Percentiles rank a stretch among this genome's conserved stretches.
Evolutionary conservation across 2,888 invertebrate species (phyloP).

Genomic region (Hemistola chrysoprasaria): DNA sequence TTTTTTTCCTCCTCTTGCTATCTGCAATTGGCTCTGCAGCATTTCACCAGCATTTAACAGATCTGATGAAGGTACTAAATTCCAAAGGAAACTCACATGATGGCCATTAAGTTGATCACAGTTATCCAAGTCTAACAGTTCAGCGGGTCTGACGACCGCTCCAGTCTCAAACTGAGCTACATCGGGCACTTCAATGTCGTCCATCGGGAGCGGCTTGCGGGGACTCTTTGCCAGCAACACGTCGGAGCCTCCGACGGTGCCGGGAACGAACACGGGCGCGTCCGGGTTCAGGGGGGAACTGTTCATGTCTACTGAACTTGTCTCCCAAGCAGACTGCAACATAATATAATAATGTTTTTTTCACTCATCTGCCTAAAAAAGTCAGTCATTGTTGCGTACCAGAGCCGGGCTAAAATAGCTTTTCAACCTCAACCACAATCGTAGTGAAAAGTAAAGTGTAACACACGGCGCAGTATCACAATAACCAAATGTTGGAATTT

Average conservation of each 20-base stretch:
- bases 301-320: constrained; percentile 84
- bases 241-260: constrained; percentile 73
- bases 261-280: constrained; percentile 92
- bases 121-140: constrained; percentile 76
- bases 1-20: no score
- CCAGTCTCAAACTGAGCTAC: constrained; percentile 85
- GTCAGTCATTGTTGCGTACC: no score
- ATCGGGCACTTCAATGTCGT: constrained; percentile 83
- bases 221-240: constrained; percentile 87
- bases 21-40: no score
- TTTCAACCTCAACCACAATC: no score
- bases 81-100: constrained; percentile 63
- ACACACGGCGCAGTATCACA: no score
- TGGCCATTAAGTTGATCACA: constrained; percentile 81
- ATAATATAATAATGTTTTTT: no score
- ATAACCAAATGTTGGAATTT: no score
- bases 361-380: no score
- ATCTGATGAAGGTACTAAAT: no score
- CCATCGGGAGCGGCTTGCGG: constrained; percentile 84
- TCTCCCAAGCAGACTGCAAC: constrained; percentile 77
- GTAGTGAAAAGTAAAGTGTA: no score
- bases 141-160: constrained; percentile 84
- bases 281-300: constrained; percentile 92
- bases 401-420: no score
- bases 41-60: no score